Base-by-base conservation (phyloP, 2,113 vertebrate species). In the Tretioscincus oriximinensis region DNA sequence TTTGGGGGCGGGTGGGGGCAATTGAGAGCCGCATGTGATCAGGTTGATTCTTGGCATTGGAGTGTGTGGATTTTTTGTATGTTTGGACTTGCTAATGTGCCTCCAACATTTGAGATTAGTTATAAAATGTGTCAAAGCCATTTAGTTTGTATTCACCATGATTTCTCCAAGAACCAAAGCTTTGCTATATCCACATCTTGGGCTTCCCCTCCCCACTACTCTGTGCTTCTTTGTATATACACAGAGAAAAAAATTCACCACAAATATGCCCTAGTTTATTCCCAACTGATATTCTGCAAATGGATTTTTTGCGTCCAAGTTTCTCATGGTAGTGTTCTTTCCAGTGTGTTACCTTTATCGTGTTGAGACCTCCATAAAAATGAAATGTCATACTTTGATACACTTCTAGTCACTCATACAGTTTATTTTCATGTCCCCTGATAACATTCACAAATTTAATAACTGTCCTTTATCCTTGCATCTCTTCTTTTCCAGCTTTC, bases 361-460 rank as follows among this genome's bases (percentile, higher is more conserved):
- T 84, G 90, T 82, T 83, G 73, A 93, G 88, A 91, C 90, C 85
- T 81, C 90, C 90, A 93, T 93, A 92, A 94, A 95, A 95, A 93
- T 93, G 91, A 94, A 94, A 94, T 94, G 93, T 93, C 92, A 94
- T 91, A 92, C 90, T 93, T 90, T 88, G 93, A 88, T 93, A 93
- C 81, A 84, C 71, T 93, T 91, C 90, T 58, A 95, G 89, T 87
- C 90, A 89, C 87, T 87, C 89, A 88, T 58, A 85, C 26, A 90
- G 90, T 94, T 94, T 95, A 95, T 95, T 95, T 96, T 93, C 90
- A 88, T 92, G 89, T 93, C 90, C 91, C 80, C 87, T 89, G 88
- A 93, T 92, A 92, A 90, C 93, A 90, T 93, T 94, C 93, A 93
- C 93, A 92, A 92, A 95, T 95, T 94, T 94, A 95, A 94, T 95